Evolutionary conservation across 2,888 invertebrate species (phyloP).

Genomic region (Stenichneumon culpator): DNA sequence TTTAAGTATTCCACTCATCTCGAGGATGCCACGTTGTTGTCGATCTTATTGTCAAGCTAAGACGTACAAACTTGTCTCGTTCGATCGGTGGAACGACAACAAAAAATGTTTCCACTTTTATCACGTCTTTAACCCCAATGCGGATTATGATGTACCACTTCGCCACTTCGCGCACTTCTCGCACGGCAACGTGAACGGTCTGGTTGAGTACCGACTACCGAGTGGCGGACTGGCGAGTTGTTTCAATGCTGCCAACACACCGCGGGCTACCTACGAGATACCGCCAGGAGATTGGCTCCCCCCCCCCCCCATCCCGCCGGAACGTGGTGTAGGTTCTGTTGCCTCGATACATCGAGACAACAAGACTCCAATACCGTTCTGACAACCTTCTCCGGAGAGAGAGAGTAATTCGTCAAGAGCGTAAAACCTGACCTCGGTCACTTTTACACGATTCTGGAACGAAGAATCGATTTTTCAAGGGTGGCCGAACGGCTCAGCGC

Average conservation of each 20-base stretch:
- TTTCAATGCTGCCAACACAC: constrained; percentile 64
- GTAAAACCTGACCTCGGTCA: constrained; percentile 4
- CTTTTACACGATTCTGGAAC: background rate
- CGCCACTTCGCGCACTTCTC: constrained; percentile 81
- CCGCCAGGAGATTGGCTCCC: constrained; percentile 16
- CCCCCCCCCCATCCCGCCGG: constrained; percentile 14
- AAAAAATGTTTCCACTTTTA: constrained; percentile 42
- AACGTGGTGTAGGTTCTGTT: background rate
- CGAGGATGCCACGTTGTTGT: constrained; percentile 59
- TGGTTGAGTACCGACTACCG: constrained; percentile 74
- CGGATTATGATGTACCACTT: constrained; percentile 41
- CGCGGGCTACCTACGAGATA: constrained; percentile 21
- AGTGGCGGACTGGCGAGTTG: constrained; percentile 52
- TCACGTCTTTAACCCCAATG: constrained; percentile 59
- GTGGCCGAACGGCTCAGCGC: constrained; percentile 22
- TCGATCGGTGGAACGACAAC: background rate
- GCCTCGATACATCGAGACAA: background rate
- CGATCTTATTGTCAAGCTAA: background rate
- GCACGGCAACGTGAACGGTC: constrained; percentile 77
- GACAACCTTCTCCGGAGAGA: background rate
- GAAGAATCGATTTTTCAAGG: constrained; percentile 8
- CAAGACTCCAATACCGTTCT: background rate
- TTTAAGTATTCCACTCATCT: constrained; percentile 82
- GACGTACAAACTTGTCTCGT: background rate
- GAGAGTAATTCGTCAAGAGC: background rate